phyloP scores from a whole-genome alignment of 2,797 vertebrate species.

The Sciurus vulgaris region DNA sequence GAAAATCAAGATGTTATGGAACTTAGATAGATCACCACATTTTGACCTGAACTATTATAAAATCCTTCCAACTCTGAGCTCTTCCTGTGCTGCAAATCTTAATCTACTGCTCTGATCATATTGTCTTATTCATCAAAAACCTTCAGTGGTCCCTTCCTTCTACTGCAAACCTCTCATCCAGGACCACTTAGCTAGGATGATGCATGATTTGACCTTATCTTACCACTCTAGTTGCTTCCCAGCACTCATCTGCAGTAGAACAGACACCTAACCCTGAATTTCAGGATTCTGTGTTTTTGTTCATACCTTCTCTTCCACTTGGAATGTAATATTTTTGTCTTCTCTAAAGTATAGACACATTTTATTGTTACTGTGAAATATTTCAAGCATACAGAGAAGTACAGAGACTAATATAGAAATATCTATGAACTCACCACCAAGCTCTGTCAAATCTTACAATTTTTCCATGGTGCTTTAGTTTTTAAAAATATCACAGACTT shows the following conservation, averaged over 20 bases:
- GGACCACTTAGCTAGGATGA: neutral
- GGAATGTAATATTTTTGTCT: neutral
- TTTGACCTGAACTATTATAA: slow-evolving; percentile 1
- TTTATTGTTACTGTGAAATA: slow-evolving; percentile 39
- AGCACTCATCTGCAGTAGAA: neutral
- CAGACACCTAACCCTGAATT: neutral
- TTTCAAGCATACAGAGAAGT: slow-evolving; percentile 4
- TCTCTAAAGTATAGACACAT: slow-evolving; percentile 18
- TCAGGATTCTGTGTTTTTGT: slow-evolving; percentile 32
- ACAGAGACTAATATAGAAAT: slow-evolving; percentile 16
- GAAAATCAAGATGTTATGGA: neutral
- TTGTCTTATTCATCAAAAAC: neutral
- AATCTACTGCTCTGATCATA: neutral
- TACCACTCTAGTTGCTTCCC: neutral
- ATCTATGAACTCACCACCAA: neutral
- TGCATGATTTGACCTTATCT: neutral
- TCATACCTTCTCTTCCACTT: neutral
- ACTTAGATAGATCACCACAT: neutral
- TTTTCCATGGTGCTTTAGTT: slow-evolving; percentile 44
- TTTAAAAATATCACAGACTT: neutral
- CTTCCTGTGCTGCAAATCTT: neutral
- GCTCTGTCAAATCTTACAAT: neutral
- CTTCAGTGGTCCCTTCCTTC: neutral
- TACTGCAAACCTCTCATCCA: neutral
- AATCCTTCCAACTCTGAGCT: slow-evolving; percentile 6